Evolutionary conservation across 2,113 vertebrate species (phyloP).

Genomic region (Aegotheles bennettii): DNA sequence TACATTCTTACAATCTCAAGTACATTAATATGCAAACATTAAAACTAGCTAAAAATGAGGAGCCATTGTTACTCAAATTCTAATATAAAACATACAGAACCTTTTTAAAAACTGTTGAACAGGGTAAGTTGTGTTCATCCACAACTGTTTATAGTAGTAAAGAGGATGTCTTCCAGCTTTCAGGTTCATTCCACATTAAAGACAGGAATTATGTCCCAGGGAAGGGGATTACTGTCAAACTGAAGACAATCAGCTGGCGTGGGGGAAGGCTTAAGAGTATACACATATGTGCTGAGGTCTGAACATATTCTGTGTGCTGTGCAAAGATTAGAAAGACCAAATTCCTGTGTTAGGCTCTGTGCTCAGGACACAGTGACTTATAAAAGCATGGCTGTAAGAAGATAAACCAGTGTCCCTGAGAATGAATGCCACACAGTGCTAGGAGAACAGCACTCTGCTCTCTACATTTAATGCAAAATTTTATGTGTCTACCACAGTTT

Average conservation of each 20-base stretch:
- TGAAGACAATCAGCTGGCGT: neutral
- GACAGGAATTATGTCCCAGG: neutral
- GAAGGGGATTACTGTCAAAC: slow-evolving; percentile 1
- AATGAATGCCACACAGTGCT: neutral
- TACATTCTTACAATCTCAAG: neutral
- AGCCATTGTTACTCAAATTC: neutral
- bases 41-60: neutral
- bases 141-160: neutral
- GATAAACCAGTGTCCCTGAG: neutral
- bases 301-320: neutral
- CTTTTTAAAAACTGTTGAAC: neutral
- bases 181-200: neutral
- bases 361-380: neutral
- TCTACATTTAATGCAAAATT: neutral
- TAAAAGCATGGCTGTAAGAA: neutral
- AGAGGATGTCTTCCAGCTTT: neutral
- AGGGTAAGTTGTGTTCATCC: neutral
- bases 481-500: neutral
- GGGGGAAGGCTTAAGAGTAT: neutral
- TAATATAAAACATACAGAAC: neutral
- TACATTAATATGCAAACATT: neutral
- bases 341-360: neutral
- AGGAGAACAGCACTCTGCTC: neutral
- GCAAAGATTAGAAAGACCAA: neutral
- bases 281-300: neutral